phyloP scores from a whole-genome alignment of 1,140 invertebrate genomes.

The Drosophila malerkotliana region DNA sequence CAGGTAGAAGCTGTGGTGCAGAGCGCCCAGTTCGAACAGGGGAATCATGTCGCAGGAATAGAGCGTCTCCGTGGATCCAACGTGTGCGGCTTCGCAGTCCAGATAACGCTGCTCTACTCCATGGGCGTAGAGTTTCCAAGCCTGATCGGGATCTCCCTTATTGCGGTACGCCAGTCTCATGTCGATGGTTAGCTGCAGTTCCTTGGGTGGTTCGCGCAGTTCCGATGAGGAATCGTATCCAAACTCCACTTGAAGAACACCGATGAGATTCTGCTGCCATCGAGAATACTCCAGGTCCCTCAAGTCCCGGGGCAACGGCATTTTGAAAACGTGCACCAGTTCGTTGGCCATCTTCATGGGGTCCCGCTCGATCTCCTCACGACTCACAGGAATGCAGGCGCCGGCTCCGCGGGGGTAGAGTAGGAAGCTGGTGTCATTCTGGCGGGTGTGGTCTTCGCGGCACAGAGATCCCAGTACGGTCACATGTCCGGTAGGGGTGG shows the following conservation, averaged over 20 bases:
- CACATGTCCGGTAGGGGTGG: slow-evolving; percentile 92
- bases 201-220: slow-evolving; percentile 85
- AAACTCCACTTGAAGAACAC: slow-evolving; percentile 93
- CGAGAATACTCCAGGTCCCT: slow-evolving; percentile 94
- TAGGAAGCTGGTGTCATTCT: slow-evolving; percentile 88
- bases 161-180: slow-evolving; percentile 93
- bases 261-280: slow-evolving; percentile 99
- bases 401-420: slow-evolving; percentile 89
- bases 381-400: slow-evolving; percentile 86
- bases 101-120: slow-evolving; percentile 92
- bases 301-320: slow-evolving; percentile 92
- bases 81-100: slow-evolving; percentile 88
- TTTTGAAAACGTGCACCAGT: slow-evolving; percentile 93
- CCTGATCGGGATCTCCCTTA: slow-evolving; percentile 89
- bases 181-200: slow-evolving; percentile 89
- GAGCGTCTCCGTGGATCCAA: slow-evolving; percentile 88
- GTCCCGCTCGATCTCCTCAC: slow-evolving; percentile 85
- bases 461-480: slow-evolving; percentile 93
- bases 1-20: slow-evolving; percentile 98
- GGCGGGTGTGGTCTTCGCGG: slow-evolving; percentile 86
- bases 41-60: slow-evolving; percentile 96
- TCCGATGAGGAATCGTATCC: slow-evolving; percentile 85
- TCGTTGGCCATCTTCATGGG: slow-evolving; percentile 88
- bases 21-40: slow-evolving; percentile 97
- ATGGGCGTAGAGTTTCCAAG: slow-evolving; percentile 90